Percentiles rank a stretch among this genome's conserved stretches.
Conservation (phyloP, 1,140 invertebrate genomes). For the Drosophila ambigua region DNA sequence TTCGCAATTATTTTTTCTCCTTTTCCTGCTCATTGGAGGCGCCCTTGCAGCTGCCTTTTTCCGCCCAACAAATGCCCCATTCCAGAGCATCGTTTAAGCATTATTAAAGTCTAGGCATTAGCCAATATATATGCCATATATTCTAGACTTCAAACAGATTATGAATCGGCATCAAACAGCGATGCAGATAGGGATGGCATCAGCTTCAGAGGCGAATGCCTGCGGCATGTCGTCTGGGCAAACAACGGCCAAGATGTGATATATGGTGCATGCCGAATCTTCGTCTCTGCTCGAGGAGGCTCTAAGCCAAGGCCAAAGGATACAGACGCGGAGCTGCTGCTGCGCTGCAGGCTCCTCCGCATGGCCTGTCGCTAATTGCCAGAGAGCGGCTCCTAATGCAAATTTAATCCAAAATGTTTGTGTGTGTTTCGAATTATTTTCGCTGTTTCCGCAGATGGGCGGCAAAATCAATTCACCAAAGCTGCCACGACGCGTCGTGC, state of each 20-base stretch:
- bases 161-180: not conserved
- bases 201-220: too few species aligned
- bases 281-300: not conserved
- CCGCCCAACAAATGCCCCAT: conserved; percentile 36
- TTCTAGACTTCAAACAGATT: conserved; percentile 28
- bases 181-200: too few species aligned
- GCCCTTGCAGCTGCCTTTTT: too few species aligned
- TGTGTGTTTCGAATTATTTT: conserved; percentile 78
- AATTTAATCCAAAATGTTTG: conserved; percentile 63
- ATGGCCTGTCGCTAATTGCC: conserved; percentile 60
- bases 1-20: not conserved
- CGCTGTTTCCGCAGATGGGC: conserved; percentile 62
- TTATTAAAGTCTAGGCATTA: conserved; percentile 58
- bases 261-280: too few species aligned
- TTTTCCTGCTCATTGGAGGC: too few species aligned
- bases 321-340: not conserved
- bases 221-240: too few species aligned
- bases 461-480: conserved; percentile 64
- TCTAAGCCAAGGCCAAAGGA: conserved; percentile 37
- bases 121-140: conserved; percentile 59
- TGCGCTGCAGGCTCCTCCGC: not conserved
- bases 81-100: conserved; percentile 1
- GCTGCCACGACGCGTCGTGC: conserved; percentile 1
- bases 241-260: too few species aligned
- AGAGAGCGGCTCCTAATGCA: conserved; percentile 69